Evolutionary conservation across 2,888 invertebrate genomes (phyloP), one percentile per base, ranked within the genome.

Genomic region (Cabera pusaria): DNA sequence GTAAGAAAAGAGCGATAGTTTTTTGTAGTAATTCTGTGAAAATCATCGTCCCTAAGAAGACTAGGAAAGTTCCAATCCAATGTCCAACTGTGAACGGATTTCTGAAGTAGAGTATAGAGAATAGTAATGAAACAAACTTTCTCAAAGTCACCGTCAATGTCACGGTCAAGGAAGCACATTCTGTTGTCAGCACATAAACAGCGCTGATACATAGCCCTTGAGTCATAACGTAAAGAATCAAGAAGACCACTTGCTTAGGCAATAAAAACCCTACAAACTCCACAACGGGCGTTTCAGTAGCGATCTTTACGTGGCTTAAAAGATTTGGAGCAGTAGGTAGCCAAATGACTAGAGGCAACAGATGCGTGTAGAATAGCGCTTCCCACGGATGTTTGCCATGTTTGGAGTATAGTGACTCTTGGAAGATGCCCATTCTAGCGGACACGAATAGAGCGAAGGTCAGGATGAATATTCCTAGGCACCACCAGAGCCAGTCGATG

Each of bases 121-220:
- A 95, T n/a, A 99, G 78, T 18, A 99, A 88, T 0, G 98, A 98
- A 16, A 97, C 91, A 71, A 99, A 99, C 83, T 99, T 99, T 28
- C 99, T 91, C 34, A 99, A 81, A 0, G 99, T 99, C 14, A 99
- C 95, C 0, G 99, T 97, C 54, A 99, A 88, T 0, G 98, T 99
- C 1, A 99, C 98, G 0, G 97, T 97, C 23, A 99, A 80, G 0
- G 98, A 98, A 0, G 96, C 92, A 69, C 97, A 98, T 77, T 98
- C 97, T 0, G 98, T 96, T 1, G 98, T 98, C 64, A 99, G 86
- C 14, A 95, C 93, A 67, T 98, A 99, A 1, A 99, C 99, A 4
- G 97, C 96, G 71, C 96, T 95, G 45, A 99, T 98, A 74, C 99
- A 99, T 44, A 98, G 56, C 0, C 87, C 98, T 91, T 98, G 98